phyloP scores from a whole-genome alignment of 2,888 invertebrate genomes.

The Stenodema calcarata region DNA sequence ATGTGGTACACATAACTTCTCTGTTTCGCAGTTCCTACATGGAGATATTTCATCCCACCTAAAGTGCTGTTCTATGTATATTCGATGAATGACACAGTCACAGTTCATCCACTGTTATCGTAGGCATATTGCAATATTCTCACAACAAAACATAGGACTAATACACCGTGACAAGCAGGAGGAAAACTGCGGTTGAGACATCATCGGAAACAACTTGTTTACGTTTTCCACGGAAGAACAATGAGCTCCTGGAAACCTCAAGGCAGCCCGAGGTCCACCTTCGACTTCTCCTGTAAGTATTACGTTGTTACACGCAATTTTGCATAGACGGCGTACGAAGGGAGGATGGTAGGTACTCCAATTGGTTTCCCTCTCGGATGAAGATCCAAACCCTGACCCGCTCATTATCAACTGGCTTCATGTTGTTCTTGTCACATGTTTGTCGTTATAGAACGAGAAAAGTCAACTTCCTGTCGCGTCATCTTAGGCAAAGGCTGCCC shows the following conservation, averaged over 20 bases:
- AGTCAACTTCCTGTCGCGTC: conserved; percentile 2
- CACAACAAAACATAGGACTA: too few species aligned
- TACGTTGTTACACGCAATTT: not conserved
- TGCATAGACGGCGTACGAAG: not conserved
- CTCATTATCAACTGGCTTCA: not conserved
- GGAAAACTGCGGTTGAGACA: not conserved
- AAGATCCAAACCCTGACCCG: not conserved
- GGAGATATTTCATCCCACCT: too few species aligned
- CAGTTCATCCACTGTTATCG: too few species aligned
- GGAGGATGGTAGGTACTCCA: too few species aligned
- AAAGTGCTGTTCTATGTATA: too few species aligned
- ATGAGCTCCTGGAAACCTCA: not conserved
- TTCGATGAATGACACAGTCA: too few species aligned
- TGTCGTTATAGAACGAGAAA: not conserved
- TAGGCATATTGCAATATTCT: too few species aligned
- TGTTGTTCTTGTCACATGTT: not conserved
- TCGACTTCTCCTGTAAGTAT: not conserved
- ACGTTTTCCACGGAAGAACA: not conserved
- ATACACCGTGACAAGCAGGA: not conserved
- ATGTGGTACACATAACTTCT: too few species aligned
- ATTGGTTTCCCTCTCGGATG: not conserved
- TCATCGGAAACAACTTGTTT: not conserved
- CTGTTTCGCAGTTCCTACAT: too few species aligned
- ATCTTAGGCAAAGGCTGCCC: not conserved
- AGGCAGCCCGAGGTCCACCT: not conserved